Conservation (phyloP, 2,797 vertebrate genomes). For the Brachymystax lenok region DNA sequence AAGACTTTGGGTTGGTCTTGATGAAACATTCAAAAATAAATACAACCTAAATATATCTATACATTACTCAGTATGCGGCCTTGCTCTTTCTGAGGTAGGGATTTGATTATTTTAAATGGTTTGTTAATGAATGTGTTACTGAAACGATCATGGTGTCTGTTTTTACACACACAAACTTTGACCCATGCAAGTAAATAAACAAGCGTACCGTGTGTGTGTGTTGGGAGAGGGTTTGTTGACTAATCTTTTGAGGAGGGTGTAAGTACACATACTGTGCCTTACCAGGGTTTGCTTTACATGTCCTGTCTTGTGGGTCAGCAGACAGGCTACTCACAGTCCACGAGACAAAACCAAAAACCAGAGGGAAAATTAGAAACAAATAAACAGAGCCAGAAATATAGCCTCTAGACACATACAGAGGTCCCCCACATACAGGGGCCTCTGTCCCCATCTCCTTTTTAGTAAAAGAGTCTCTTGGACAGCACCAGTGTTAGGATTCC, state of each 20-base stretch:
- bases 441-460: slow-evolving; percentile 15
- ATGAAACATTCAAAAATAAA: slow-evolving; percentile 76
- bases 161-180: slow-evolving; percentile 28
- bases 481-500: slow-evolving; percentile 52
- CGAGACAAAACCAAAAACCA: background rate
- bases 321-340: background rate
- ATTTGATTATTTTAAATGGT: slow-evolving; percentile 36
- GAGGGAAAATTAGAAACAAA: background rate
- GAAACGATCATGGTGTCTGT: slow-evolving; percentile 16
- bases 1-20: slow-evolving; percentile 76
- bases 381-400: slow-evolving; percentile 40
- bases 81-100: slow-evolving; percentile 59
- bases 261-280: background rate
- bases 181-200: slow-evolving; percentile 54
- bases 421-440: background rate
- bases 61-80: slow-evolving; percentile 35
- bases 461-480: slow-evolving; percentile 28
- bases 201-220: slow-evolving; percentile 53
- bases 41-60: slow-evolving; percentile 54
- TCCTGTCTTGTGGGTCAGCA: background rate
- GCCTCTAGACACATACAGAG: slow-evolving; percentile 15
- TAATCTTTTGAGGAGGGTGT: background rate
- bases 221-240: slow-evolving; percentile 20
- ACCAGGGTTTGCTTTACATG: background rate
- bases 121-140: slow-evolving; percentile 33